phyloP scores from a whole-genome alignment of 2,113 vertebrate genomes.

The Corvus moneduloides region DNA sequence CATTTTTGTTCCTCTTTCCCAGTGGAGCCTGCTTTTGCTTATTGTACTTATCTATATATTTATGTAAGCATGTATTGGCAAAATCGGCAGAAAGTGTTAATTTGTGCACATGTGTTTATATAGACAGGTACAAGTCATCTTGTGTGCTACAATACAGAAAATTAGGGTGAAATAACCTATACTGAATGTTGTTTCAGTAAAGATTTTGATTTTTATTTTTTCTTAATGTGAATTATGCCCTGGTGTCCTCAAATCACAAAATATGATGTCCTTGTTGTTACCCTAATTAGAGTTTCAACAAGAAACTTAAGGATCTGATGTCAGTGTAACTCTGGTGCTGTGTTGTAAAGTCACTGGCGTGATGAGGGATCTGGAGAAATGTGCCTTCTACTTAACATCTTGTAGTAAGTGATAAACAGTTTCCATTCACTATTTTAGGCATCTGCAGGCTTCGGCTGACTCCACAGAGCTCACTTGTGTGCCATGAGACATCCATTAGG shows the following conservation, averaged over 20 bases:
- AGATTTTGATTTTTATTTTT: fast-evolving
- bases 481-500: not conserved
- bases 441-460: not conserved
- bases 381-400: not conserved
- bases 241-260: not conserved
- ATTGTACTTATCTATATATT: not conserved
- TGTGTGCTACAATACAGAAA: not conserved
- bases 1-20: not conserved
- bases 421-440: not conserved
- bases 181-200: not conserved
- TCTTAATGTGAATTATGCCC: not conserved
- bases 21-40: not conserved
- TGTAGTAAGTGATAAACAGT: not conserved
- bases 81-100: not conserved
- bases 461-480: not conserved
- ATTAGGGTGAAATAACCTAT: not conserved
- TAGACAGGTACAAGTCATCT: not conserved
- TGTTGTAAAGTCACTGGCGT: not conserved
- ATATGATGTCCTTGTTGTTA: not conserved
- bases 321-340: not conserved
- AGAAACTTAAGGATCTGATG: not conserved
- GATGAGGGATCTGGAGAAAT: not conserved
- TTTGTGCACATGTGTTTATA: not conserved
- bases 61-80: not conserved
- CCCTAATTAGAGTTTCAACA: not conserved